Base-by-base conservation (phyloP, 2,797 vertebrate genomes). In the Odontamblyopus rebecca region DNA sequence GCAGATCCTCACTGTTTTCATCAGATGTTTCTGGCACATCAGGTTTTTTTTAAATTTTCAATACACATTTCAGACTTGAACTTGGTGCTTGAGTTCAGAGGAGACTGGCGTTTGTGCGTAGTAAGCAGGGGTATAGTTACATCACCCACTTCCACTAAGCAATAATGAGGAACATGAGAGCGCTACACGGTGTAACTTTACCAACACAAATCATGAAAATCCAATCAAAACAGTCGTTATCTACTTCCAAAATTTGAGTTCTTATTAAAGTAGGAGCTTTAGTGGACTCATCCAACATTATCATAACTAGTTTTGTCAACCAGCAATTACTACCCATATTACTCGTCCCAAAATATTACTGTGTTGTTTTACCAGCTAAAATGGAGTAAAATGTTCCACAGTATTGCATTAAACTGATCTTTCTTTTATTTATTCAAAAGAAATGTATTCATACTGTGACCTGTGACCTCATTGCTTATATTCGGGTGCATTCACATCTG, bases 11-110 rank as follows among this genome's bases (percentile, higher is more conserved):
- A 13, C 44, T 48, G 44, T 48, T 48, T 48, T 15, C 11, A 48
- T 15, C 12, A 13, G 1, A 48, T 48, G 44, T 48, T 48, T 53
- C 16, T 19, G 50, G 50, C 16, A 19, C 50, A 18, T 19, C 8
- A 5, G 7, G 9, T 7, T 23, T 4, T n/a, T n/a, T 56, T 23
- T 51, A 1, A 1, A 19, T 18, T 53, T 53, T 72, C 59, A 67
- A 41, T 61, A 59, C 61, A 59, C 67, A 76, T 69, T 35, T 53
- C 27, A 54, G 2, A 27, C 54, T 64, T 69, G 13, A 63, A 32
- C 59, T 75, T 71, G 51, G 70, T 74, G 38, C 64, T 73, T 70
- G 29, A 30, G 18, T 56, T 56, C 9, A 56, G 13, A 56, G n/a
- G 54, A 56, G 54, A 12, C 11, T 56, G 6, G 1, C 2, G 26